Conservation (phyloP, 2,113 vertebrate genomes). For the Peromyscus polionotus region DNA sequence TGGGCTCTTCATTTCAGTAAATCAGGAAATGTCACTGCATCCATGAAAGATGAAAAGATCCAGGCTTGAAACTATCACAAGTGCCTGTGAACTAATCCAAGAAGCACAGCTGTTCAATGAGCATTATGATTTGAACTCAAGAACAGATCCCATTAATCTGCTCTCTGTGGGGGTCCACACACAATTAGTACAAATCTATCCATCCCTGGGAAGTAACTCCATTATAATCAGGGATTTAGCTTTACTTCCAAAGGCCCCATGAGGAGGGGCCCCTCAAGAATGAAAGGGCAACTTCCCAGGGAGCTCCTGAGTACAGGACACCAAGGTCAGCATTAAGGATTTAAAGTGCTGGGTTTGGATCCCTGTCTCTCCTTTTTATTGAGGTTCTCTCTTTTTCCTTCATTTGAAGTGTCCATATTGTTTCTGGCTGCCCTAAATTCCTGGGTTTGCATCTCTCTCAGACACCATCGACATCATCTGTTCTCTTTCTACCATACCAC, state of each 20-base stretch:
- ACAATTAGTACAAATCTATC: constrained; percentile 32
- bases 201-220: constrained; percentile 28
- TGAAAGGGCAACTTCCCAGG: background rate
- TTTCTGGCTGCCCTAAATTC: background rate
- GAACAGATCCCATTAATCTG: constrained; percentile 51
- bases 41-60: constrained; percentile 28
- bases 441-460: background rate
- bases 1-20: constrained; percentile 6
- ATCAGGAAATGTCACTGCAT: background rate
- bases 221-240: background rate
- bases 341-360: background rate
- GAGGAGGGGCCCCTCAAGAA: background rate
- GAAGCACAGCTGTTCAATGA: constrained; percentile 51
- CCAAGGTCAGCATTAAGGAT: background rate
- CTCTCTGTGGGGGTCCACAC: constrained; percentile 9
- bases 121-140: constrained; percentile 40
- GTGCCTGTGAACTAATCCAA: constrained; percentile 50
- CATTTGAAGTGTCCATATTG: background rate
- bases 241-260: background rate
- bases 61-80: constrained; percentile 19
- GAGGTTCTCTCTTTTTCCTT: background rate
- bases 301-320: background rate
- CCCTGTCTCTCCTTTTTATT: background rate
- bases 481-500: background rate
- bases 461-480: background rate